Conservation (phyloP, 2,888 invertebrate species). For the Alentia gelatinosa region DNA sequence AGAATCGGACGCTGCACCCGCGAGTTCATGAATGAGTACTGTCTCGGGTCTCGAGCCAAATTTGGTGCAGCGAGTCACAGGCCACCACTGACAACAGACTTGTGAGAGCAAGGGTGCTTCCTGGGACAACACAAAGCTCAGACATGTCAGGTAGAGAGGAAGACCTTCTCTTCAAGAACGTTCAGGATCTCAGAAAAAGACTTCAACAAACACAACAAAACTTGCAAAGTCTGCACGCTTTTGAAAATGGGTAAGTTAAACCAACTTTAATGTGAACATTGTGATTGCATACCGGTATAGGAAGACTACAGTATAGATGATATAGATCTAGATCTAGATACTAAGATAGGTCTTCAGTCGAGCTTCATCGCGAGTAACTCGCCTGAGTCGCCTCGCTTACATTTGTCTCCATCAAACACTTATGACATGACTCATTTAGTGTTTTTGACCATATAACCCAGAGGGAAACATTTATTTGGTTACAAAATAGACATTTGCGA, state of each 20-base stretch:
- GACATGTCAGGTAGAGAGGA: constrained; percentile 62
- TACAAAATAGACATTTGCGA: too few species aligned
- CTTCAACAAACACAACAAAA: constrained; percentile 72
- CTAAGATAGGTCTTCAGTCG: too few species aligned
- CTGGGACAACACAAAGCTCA: background rate
- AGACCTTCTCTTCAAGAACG: constrained; percentile 70
- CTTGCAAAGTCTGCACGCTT: constrained; percentile 63
- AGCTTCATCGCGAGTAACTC: too few species aligned
- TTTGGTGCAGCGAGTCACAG: background rate
- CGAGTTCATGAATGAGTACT: background rate
- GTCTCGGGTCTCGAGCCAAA: background rate
- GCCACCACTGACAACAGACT: background rate
- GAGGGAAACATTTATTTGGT: too few species aligned
- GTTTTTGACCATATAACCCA: too few species aligned
- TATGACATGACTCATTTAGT: too few species aligned
- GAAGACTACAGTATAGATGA: too few species aligned
- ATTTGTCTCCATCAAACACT: too few species aligned
- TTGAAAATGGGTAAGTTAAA: constrained; percentile 54
- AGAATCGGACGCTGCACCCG: background rate
- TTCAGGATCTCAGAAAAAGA: constrained; percentile 71
- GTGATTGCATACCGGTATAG: background rate
- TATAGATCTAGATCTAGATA: too few species aligned
- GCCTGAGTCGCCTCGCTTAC: too few species aligned
- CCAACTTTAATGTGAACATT: too few species aligned
- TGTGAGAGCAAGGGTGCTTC: background rate